Evolutionary conservation across 2,888 invertebrate species (phyloP), one percentile per base, ranked within the genome.

Genomic region (Heteromurus nitidus): DNA sequence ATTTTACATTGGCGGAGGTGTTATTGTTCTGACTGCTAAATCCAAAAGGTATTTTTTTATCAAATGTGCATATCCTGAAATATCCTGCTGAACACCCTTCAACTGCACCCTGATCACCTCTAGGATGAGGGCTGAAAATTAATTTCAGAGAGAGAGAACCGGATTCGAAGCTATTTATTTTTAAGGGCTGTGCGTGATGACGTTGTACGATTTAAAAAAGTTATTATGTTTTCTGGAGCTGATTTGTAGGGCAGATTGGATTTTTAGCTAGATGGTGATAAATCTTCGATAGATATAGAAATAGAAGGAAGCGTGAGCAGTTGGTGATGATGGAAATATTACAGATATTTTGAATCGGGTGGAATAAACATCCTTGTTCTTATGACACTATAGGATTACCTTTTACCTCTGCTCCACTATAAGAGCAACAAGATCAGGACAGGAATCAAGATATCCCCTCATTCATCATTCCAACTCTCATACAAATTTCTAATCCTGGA

Each of bases 281-380:
- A 76, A 76, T 76, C 76, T 44, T 76, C 16, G 24, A 76, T 68
- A 68, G 76, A 76, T 47, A n/a, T 47, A 47, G 47, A n/a, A 16
- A 47, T 24, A n/a, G 24, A 22, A 58, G 18, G 31, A 42, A 22
- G 28, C 58, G 42, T 58, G 55, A 31, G 55, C 58, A 68, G 42
- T 62, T 26, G 31, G 69, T 69, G 30, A 44, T 9, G 22, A 28
- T 72, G 9, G 47, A 62, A 62, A 60, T 47, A 22, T 72, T 64
- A 65, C 53, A 9, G 26, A n/a, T 53, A 65, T 53, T 50, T 36
- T 50, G 22, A 18, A 42, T 24, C 28, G 44, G 30, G n/a, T n/a
- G 53, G 58, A 64, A 55, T 55, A 75, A 36, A 60, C 76, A 68
- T 47, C 18, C 47, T 68, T 44, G 18, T 44, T 30, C 22, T 42